Conservation (phyloP, 2,797 vertebrate genomes). For the Emydoidea blandingii region DNA sequence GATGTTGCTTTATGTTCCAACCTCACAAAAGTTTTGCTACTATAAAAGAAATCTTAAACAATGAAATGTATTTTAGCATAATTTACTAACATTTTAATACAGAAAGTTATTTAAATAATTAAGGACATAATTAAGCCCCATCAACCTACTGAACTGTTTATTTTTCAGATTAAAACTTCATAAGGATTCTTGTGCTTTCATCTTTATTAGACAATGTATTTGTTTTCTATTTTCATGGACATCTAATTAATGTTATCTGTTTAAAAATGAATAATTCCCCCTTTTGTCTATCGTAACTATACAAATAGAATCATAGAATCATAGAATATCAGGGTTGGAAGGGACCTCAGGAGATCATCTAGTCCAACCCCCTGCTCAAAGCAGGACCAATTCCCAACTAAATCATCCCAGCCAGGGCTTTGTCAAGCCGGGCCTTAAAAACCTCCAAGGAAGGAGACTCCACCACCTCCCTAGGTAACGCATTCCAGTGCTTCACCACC, state of each 20-base stretch:
- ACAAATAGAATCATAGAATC: too few relatives aligned
- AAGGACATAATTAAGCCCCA: constrained; percentile 78
- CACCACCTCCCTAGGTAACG: too few relatives aligned
- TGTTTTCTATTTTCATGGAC: constrained; percentile 73
- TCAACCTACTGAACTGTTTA: constrained; percentile 76
- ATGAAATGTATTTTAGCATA: constrained; percentile 66
- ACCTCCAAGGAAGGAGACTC: too few relatives aligned
- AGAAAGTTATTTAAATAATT: constrained; percentile 78
- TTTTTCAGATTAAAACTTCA: constrained; percentile 81
- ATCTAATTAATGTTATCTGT: constrained; percentile 62
- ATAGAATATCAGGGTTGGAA: too few relatives aligned
- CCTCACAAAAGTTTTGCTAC: constrained; percentile 68
- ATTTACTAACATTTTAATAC: constrained; percentile 72
- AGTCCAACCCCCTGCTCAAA: too few relatives aligned
- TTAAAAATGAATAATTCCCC: constrained; percentile 34
- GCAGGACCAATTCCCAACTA: too few relatives aligned
- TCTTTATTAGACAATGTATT: constrained; percentile 77
- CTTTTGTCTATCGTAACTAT: background rate
- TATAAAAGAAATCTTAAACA: constrained; percentile 74
- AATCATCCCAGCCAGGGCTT: too few relatives aligned
- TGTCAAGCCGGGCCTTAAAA: too few relatives aligned
- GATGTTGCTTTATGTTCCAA: constrained; percentile 58
- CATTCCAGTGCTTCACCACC: too few relatives aligned
- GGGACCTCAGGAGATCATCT: too few relatives aligned
- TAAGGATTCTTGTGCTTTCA: constrained; percentile 74